Evolutionary conservation across 1,140 invertebrate species (phyloP).

Genomic region (Zaprionus inermis): DNA sequence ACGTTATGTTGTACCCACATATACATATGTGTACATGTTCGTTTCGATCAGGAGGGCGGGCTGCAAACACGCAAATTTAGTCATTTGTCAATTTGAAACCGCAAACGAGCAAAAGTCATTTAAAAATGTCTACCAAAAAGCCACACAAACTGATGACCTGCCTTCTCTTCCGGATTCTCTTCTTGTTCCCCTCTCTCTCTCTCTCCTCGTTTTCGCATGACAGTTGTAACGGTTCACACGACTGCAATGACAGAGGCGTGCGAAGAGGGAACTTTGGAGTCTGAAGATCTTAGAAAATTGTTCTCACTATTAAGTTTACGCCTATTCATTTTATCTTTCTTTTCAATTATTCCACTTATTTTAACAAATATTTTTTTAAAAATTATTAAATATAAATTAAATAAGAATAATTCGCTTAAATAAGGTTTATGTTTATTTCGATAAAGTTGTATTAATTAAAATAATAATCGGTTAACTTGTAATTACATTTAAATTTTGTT

Average conservation of each 20-base stretch:
- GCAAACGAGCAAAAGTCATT: slow-evolving; percentile 65
- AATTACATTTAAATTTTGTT: no score
- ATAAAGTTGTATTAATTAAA: no score
- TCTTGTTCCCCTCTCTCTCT: neutral
- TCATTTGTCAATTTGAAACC: slow-evolving; percentile 58
- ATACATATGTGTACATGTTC: neutral
- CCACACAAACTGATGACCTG: slow-evolving; percentile 25
- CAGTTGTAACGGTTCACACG: slow-evolving; percentile 4
- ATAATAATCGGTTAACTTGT: no score
- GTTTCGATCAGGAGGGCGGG: slow-evolving; percentile 10
- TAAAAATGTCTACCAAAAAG: slow-evolving; percentile 52
- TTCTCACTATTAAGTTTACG: no score
- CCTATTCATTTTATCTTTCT: no score
- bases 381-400: no score
- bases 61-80: slow-evolving; percentile 57
- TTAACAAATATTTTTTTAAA: no score
- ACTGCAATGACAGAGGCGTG: neutral
- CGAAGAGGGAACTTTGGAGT: neutral
- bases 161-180: neutral
- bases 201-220: slow-evolving; percentile 10
- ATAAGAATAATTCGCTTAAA: no score
- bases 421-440: no score
- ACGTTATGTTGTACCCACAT: neutral
- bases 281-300: neutral
- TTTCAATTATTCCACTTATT: no score